These are phyloP conservation scores for Tragelaphus scriptus DNA, from an alignment of 2,113 vertebrate genomes.

Conservation along the genomic window DNA sequence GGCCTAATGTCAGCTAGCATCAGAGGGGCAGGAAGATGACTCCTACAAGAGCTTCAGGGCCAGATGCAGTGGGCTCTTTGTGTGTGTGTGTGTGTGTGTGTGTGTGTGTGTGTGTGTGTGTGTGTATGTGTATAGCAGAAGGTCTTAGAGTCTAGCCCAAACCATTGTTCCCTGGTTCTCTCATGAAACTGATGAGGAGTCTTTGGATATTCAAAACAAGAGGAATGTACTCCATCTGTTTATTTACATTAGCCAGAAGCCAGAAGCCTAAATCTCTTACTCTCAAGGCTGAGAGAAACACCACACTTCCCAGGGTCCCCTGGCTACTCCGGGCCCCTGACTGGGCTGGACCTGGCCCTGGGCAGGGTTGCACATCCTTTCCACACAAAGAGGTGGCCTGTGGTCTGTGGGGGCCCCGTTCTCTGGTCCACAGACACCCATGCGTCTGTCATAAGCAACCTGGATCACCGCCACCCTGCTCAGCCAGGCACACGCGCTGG, in stretches of 20 bases:
- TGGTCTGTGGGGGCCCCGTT: background rate
- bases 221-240: conserved; percentile 29
- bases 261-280: background rate
- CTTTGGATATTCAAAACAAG: background rate
- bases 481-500: background rate
- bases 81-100: background rate
- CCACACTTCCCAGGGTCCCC: rapidly evolving
- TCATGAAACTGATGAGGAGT: conserved; percentile 24
- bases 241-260: conserved; percentile 5
- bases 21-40: background rate
- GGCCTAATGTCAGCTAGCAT: background rate
- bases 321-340: rapidly evolving
- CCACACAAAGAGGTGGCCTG: background rate
- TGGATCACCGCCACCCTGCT: background rate
- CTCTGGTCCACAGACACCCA: background rate
- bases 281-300: background rate
- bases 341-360: background rate
- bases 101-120: no score
- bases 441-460: background rate
- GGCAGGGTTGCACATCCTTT: background rate
- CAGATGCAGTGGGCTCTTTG: no score
- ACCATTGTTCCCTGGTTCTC: conserved; percentile 38
- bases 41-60: background rate
- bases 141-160: background rate
- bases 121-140: background rate